Evolutionary conservation across 2,113 vertebrate species (phyloP).

Genomic region (Rhagologus leucostigma): DNA sequence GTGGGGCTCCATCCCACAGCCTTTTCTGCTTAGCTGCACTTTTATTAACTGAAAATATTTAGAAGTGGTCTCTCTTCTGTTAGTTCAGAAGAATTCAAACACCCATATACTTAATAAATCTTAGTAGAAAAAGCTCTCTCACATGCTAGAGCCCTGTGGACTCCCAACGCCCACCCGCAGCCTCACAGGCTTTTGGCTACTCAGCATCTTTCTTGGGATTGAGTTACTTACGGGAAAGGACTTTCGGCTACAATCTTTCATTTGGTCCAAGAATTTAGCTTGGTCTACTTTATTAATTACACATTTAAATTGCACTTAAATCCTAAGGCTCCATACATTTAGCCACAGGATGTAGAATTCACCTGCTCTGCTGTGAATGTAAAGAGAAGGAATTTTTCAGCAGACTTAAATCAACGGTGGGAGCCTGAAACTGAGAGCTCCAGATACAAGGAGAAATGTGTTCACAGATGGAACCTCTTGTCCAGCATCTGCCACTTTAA

Average conservation of each 20-base stretch:
- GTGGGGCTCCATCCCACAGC: conserved; percentile 29
- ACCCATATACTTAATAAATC: conserved; percentile 1
- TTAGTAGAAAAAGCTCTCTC: neutral
- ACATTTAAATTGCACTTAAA: neutral
- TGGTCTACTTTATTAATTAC: neutral
- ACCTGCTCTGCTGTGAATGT: neutral
- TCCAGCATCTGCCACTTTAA: neutral
- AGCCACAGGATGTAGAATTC: neutral
- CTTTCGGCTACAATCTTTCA: neutral
- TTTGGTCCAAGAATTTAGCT: neutral
- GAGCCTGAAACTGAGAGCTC: neutral
- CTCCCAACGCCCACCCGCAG: neutral
- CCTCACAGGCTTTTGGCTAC: neutral
- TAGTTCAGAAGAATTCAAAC: conserved; percentile 11
- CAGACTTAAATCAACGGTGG: neutral
- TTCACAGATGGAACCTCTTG: neutral
- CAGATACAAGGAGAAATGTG: neutral
- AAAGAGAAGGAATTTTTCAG: neutral
- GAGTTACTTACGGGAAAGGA: conserved; percentile 16
- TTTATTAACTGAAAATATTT: conserved; percentile 37
- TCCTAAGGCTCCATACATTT: neutral
- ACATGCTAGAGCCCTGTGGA: neutral
- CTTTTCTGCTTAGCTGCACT: conserved; percentile 14
- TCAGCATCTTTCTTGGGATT: neutral
- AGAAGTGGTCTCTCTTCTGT: conserved; percentile 1